phyloP scores from a whole-genome alignment of 2,888 invertebrate species.

The Athalia rosae region DNA sequence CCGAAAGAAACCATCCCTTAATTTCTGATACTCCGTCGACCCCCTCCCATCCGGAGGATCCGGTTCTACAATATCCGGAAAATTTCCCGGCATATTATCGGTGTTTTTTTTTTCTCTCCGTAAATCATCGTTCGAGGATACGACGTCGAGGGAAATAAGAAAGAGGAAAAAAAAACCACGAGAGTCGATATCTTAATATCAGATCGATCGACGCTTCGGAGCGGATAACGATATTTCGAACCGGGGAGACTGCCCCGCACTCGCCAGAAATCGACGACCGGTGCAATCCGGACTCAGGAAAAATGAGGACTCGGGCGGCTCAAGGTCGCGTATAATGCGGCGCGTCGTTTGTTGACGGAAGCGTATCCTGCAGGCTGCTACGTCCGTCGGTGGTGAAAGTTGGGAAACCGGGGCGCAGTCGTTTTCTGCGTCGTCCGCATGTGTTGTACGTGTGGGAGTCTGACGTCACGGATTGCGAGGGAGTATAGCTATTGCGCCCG shows the following conservation, averaged over 20 bases:
- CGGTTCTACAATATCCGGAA: constrained; percentile 3
- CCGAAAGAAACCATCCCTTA: background rate
- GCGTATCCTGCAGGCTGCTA: constrained; percentile 18
- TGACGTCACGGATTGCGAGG: constrained; percentile 26
- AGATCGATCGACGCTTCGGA: too few species aligned
- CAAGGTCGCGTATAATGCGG: background rate
- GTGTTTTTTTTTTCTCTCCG: too few species aligned
- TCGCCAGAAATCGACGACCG: background rate
- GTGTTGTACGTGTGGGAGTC: constrained; percentile 19
- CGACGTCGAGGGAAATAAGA: too few species aligned
- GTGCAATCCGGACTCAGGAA: too few species aligned
- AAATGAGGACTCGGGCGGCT: too few species aligned
- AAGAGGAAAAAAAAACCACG: too few species aligned
- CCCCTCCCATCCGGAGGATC: background rate
- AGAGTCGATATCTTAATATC: too few species aligned
- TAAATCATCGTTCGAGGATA: too few species aligned
- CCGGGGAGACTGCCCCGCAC: background rate
- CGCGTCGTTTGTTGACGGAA: constrained; percentile 37
- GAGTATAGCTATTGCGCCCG: constrained; percentile 10
- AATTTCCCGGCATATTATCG: background rate
- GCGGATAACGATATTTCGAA: background rate
- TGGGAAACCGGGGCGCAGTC: constrained; percentile 1
- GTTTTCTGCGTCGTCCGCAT: constrained; percentile 11
- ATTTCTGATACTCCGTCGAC: background rate
- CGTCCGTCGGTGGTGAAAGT: constrained; percentile 24